Conservation (phyloP, 2,797 vertebrate species). For the Neolamprologus multifasciatus region DNA sequence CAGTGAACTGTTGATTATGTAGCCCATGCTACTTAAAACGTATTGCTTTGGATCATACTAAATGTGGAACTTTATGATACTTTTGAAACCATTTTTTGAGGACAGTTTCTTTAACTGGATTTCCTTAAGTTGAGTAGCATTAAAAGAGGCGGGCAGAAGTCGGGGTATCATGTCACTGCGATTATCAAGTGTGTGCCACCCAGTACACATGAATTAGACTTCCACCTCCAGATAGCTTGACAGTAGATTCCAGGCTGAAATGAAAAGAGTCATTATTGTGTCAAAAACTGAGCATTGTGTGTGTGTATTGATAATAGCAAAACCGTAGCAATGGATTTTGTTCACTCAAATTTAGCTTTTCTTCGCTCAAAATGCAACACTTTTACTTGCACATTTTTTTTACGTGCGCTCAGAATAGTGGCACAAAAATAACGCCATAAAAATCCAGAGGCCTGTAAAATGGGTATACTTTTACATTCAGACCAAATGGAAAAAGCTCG, state of each 20-base stretch:
- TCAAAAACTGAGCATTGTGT: neutral
- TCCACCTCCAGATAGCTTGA: constrained; percentile 16
- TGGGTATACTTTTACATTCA: neutral
- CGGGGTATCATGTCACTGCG: neutral
- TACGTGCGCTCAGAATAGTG: neutral
- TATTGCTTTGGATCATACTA: neutral
- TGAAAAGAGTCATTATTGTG: constrained; percentile 30
- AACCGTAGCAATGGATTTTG: neutral
- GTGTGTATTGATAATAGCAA: neutral
- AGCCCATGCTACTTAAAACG: rapidly evolving
- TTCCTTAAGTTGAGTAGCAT: neutral
- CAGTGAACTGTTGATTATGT: neutral
- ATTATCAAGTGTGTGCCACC: neutral
- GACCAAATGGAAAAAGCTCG: neutral
- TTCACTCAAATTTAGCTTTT: neutral
- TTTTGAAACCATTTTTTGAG: neutral
- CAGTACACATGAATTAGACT: constrained; percentile 8
- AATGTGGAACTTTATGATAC: neutral
- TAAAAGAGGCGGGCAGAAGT: neutral
- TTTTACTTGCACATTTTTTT: rapidly evolving
- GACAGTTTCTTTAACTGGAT: neutral
- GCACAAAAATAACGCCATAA: neutral
- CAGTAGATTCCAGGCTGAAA: neutral
- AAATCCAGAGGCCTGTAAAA: neutral
- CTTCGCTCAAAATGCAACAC: neutral